A percentile compares a stretch with the other conserved stretches of the same genome.
Conservation (phyloP, 2,113 vertebrate genomes). For the Sciurus niger region DNA sequence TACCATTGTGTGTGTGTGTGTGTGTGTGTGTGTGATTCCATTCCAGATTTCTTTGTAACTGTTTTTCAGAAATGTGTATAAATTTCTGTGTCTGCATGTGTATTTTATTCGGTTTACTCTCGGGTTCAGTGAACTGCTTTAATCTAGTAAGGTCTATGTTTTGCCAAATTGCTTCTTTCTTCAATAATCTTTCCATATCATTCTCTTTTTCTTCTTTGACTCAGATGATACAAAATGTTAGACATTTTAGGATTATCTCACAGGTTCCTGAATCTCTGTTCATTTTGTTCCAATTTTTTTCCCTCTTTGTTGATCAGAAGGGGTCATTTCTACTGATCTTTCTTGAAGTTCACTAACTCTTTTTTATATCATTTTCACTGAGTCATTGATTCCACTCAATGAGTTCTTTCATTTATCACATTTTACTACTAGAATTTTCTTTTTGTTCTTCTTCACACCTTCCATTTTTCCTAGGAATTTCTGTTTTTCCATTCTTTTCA, state of each 20-base stretch:
- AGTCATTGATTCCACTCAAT: background rate
- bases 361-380: background rate
- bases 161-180: background rate
- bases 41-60: background rate
- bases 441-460: background rate
- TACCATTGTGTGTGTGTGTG: background rate
- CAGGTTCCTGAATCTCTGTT: background rate
- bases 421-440: conserved; percentile 4
- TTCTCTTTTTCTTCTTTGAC: background rate
- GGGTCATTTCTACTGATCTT: background rate
- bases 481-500: background rate
- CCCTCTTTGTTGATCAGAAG: background rate
- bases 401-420: background rate
- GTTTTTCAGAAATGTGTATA: background rate
- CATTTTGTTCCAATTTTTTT: background rate
- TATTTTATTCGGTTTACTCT: background rate
- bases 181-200: background rate
- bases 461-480: background rate
- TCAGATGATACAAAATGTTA: background rate
- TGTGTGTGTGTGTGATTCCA: background rate
- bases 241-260: background rate
- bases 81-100: background rate
- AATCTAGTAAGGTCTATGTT: background rate
- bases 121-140: background rate
- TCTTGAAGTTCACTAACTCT: background rate